phyloP scores from a whole-genome alignment of 2,797 vertebrate genomes.

The Pelodytes ibericus region DNA sequence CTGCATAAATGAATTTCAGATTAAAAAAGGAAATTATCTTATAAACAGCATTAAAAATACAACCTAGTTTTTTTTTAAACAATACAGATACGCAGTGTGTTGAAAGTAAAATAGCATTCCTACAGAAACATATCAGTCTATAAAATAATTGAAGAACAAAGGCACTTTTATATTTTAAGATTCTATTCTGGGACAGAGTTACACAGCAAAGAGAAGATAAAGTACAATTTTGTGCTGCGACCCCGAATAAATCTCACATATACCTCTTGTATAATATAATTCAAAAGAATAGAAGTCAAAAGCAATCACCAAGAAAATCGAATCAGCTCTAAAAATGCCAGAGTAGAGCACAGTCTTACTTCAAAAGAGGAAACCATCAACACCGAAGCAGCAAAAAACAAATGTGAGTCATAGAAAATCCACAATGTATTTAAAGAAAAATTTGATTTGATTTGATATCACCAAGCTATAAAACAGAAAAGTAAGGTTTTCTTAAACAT shows the following conservation, averaged over 20 bases:
- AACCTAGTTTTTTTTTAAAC: no score
- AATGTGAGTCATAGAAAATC: not conserved
- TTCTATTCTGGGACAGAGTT: not conserved
- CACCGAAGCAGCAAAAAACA: not conserved
- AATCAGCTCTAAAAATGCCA: slow-evolving; percentile 34
- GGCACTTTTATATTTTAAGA: no score
- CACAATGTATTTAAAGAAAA: slow-evolving; percentile 16
- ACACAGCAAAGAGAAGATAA: not conserved
- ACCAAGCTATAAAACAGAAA: not conserved
- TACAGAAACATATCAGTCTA: no score
- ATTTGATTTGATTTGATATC: not conserved
- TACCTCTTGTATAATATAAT: slow-evolving; percentile 15
- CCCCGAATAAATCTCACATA: slow-evolving; percentile 14
- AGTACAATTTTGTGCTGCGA: slow-evolving; percentile 15
- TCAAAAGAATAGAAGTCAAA: slow-evolving; percentile 20
- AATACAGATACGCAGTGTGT: no score
- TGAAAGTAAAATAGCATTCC: no score
- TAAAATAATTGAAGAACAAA: no score
- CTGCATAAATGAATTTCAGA: no score
- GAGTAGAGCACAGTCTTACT: not conserved
- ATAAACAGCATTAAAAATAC: no score
- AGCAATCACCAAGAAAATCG: slow-evolving; percentile 35
- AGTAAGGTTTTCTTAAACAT: not conserved
- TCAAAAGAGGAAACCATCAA: slow-evolving; percentile 6
- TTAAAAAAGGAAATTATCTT: no score